A percentile compares a stretch with the other conserved stretches of the same genome.
phyloP scores from a whole-genome alignment of 2,113 vertebrate genomes.

The Erythrocercus mccallii region DNA sequence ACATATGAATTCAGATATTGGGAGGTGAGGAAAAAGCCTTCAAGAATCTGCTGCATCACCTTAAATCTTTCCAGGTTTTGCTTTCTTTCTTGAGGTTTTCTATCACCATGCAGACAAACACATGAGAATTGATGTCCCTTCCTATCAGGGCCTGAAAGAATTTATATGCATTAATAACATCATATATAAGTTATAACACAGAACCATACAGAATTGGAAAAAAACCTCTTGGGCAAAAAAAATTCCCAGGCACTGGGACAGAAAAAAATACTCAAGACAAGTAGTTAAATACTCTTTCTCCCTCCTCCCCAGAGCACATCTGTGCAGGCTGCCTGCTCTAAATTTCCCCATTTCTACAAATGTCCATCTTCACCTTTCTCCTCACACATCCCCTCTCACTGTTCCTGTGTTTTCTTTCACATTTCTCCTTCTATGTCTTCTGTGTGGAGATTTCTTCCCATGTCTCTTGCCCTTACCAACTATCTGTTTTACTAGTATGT shows the following conservation, averaged over 20 bases:
- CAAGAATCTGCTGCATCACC: slow-evolving; percentile 65
- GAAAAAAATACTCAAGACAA: background rate
- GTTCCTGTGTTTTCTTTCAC: background rate
- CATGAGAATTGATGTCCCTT: slow-evolving; percentile 94
- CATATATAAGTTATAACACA: background rate
- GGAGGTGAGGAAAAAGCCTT: background rate
- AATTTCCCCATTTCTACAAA: background rate
- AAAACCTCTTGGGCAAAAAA: background rate
- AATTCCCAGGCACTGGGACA: background rate
- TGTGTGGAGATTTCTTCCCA: background rate
- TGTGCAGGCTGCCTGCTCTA: background rate
- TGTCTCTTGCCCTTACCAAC: background rate
- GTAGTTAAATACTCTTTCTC: background rate
- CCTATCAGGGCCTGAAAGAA: slow-evolving; percentile 87
- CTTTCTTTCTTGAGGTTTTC: slow-evolving; percentile 95
- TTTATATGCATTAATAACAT: background rate
- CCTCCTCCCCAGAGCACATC: background rate
- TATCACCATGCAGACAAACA: slow-evolving; percentile 95
- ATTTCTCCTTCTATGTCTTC: background rate
- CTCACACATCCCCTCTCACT: background rate
- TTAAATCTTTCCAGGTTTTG: slow-evolving; percentile 95
- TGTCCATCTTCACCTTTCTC: background rate
- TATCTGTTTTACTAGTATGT: background rate
- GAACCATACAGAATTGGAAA: background rate
- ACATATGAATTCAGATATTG: background rate